Evolutionary conservation across 2,888 invertebrate species (phyloP).

Genomic region (Sclerodermus sp.): DNA sequence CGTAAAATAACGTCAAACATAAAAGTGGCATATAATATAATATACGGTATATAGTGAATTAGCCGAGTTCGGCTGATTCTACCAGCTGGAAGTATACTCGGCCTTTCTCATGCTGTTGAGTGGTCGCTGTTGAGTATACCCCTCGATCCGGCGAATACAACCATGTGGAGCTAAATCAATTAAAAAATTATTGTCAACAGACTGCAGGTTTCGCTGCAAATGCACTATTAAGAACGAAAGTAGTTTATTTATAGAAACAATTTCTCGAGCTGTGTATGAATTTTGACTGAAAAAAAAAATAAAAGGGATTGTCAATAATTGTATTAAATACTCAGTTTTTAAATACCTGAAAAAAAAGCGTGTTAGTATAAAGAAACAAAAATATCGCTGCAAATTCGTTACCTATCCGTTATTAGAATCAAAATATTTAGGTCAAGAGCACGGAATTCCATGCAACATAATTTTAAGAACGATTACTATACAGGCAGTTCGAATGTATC

Average conservation of each 20-base stretch:
- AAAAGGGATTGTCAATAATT: constrained; percentile 2
- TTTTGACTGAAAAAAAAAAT: constrained; percentile 33
- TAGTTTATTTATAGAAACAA: constrained; percentile 11
- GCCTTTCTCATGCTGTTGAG: constrained; percentile 59
- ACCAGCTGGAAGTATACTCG: constrained; percentile 57
- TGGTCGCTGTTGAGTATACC: constrained; percentile 57
- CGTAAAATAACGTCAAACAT: constrained; percentile 7
- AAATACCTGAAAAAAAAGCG: constrained; percentile 43
- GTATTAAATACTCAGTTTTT: not conserved
- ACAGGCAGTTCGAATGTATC: constrained; percentile 35
- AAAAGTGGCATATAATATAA: constrained; percentile 11
- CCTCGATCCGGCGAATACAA: constrained; percentile 52
- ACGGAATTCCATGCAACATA: not conserved
- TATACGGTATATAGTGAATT: constrained; percentile 13
- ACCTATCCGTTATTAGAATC: not conserved
- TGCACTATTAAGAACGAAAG: not conserved
- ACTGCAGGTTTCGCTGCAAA: too few relatives aligned
- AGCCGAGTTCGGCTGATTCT: constrained; percentile 47
- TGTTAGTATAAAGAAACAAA: constrained; percentile 32
- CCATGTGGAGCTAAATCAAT: constrained; percentile 50
- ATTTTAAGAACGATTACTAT: not conserved
- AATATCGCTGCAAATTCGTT: not conserved
- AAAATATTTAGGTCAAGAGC: too few relatives aligned
- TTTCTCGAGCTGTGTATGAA: constrained; percentile 24
- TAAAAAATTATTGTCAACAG: constrained; percentile 24